Conservation (phyloP, 2,888 invertebrate species). For the Byasa hedistus region DNA sequence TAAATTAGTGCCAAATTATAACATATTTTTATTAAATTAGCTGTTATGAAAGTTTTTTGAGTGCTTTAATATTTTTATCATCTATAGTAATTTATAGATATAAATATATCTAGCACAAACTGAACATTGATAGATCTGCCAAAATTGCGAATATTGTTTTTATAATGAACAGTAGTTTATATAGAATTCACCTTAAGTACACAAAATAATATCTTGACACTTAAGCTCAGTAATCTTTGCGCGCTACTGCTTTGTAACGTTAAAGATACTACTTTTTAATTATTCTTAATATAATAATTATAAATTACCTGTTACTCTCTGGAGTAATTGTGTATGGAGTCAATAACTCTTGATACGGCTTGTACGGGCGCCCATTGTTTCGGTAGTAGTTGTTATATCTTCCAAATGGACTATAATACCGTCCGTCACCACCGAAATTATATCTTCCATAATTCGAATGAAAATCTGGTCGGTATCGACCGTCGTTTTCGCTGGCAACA, state of each 20-base stretch:
- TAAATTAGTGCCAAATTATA: too few species aligned
- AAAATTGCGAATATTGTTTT: too few species aligned
- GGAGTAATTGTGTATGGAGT: conserved; percentile 52
- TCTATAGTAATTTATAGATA: too few species aligned
- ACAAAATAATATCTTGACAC: not conserved
- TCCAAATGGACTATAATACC: conserved; percentile 43
- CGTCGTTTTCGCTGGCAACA: conserved; percentile 56
- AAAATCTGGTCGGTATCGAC: conserved; percentile 66
- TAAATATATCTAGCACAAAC: too few species aligned
- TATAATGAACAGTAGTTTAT: too few species aligned
- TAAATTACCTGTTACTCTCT: conserved; percentile 43
- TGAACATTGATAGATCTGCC: too few species aligned
- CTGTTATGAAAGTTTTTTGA: too few species aligned
- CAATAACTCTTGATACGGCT: conserved; percentile 49
- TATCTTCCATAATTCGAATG: conserved; percentile 60
- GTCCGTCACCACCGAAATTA: conserved; percentile 46
- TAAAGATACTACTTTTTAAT: not conserved
- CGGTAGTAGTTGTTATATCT: conserved; percentile 43
- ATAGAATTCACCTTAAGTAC: too few species aligned
- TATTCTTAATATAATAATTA: not conserved
- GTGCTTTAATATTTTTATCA: too few species aligned
- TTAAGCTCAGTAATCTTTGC: not conserved
- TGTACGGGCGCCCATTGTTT: conserved; percentile 49
- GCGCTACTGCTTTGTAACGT: too few species aligned
- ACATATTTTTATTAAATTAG: too few species aligned